Evolutionary conservation across 2,888 invertebrate species (phyloP), one percentile per base, ranked within the genome.

Genomic region (Pomacea canaliculata): DNA sequence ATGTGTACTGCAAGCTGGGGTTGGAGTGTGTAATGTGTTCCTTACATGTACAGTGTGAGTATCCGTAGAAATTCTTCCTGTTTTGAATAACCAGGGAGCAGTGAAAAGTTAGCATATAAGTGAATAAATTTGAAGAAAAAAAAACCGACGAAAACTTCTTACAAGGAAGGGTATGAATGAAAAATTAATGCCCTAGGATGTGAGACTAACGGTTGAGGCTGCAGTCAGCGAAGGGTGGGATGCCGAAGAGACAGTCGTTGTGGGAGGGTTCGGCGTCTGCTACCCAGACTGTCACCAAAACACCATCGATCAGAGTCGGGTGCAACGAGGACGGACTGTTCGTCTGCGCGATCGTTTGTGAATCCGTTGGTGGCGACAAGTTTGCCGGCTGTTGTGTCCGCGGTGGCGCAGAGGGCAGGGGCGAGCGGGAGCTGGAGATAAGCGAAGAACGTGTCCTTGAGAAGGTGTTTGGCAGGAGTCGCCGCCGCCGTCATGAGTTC

Each of bases 401-500:
- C 67, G 66, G 27, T 51, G 46, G 71, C 56, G 46, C 62, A 59
- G 46, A n/a, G 73, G 19, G 23, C 23, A 46, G 46, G 18, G 27
- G 73, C 37, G 37, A 3, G 37, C 37, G 37, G 37, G 37, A 37
- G 37, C 37, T 37, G 37, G 37, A 37, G 16, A 8, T 56, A 10
- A 56, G 16, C 49, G 49, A 27, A 7, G 62, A 66, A 51, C 27
- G 19, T 8, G 56, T 27, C 23, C 18, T 66, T 67, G 16, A 59
- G 68, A 67, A 23, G 56, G 69, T 48, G 63, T 49, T 37, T 27
- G 70, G 63, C 56, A 68, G 67, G 56, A 70, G 37, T 62, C n/a
- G 73, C 62, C 73, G 37, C 60, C n/a, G 73, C 62, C 73, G 73
- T 73, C 73, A 73, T 73, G 73, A 73, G 48, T 60, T 69, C 73